Base-by-base conservation (phyloP, 2,888 invertebrate genomes). In the Caenorhabditis sp. region DNA sequence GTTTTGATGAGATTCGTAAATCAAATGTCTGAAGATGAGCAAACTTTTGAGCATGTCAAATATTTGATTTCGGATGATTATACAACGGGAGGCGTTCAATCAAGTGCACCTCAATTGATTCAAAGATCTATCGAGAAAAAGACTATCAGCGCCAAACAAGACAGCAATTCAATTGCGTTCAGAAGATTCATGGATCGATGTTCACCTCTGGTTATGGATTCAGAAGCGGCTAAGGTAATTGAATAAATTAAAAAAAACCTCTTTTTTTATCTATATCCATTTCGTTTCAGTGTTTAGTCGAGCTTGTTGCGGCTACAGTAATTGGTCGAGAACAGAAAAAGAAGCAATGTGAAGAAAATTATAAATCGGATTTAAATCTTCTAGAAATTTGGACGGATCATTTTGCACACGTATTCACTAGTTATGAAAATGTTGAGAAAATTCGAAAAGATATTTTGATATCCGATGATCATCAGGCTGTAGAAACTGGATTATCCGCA, bases 1-100 rank as follows among this genome's bases (percentile, higher is more conserved):
- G 53, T 67, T 25, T 26, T 77, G 50, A 60, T 57, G 43, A 50
- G 36, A 17, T 70, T 79, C 25, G 70, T 70, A 14, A 79, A 79
- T 59, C 62, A 61, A n/a, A 59, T 77, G 21, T 49, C 67, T 1
- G 60, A 61, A 38, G 68, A 75, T 14, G 61, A 60, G 21, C 57
- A 53, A 25, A 56, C 59, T 17, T 77, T 75, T 56, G 66, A 70
- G 21, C 12, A 50, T 1, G 36, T 73, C 7, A 62, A 67, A 12
- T 56, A 76, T 26, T 14, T 77, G 31, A 59, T 77, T 50, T 65
- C 70, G 1, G 69, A 66, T 14, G 65, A 61, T 8, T 64, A 70
- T 49, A 70, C 67, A 10, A 56, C 61, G 4, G 49, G 20, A 14
- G 71, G 75, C 21, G 57, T 65, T 12, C 21, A 26, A 4, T 23